Percentiles rank a stretch among this genome's conserved stretches.
Evolutionary conservation across 2,113 vertebrate genomes (phyloP).

Genomic region (Monarcha castaneiventris): DNA sequence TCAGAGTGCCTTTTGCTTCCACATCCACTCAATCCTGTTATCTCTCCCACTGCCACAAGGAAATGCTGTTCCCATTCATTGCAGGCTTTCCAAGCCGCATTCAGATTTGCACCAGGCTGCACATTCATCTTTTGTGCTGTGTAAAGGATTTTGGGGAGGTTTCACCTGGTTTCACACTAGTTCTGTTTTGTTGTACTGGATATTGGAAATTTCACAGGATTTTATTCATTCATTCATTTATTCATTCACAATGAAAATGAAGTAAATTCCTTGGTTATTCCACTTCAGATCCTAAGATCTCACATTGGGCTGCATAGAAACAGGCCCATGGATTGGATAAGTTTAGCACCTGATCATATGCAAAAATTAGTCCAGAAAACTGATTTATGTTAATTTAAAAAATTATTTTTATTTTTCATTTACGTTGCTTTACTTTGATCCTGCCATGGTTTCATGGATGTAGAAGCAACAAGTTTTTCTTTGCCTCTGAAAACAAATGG

Average conservation of each 20-base stretch:
- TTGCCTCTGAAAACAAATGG: background rate
- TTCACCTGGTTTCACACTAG: background rate
- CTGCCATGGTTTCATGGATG: accelerated
- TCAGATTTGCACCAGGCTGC: background rate
- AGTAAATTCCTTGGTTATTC: background rate
- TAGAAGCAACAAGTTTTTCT: background rate
- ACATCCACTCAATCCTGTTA: background rate
- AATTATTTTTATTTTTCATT: background rate
- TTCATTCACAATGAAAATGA: background rate
- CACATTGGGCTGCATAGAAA: background rate
- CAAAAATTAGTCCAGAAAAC: background rate
- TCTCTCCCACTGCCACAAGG: background rate
- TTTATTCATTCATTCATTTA: background rate
- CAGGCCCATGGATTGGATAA: background rate
- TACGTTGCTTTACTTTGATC: background rate
- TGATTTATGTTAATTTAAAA: background rate
- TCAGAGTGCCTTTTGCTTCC: background rate
- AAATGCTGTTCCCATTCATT: background rate
- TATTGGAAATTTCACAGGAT: background rate
- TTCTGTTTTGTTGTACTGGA: background rate
- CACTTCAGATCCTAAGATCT: background rate
- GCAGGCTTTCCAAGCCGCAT: background rate
- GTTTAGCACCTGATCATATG: background rate
- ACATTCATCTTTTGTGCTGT: background rate
- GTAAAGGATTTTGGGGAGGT: background rate